Conservation (phyloP, 92 coral and sea anemone genomes). For the Zoanthus sansibaricus region DNA sequence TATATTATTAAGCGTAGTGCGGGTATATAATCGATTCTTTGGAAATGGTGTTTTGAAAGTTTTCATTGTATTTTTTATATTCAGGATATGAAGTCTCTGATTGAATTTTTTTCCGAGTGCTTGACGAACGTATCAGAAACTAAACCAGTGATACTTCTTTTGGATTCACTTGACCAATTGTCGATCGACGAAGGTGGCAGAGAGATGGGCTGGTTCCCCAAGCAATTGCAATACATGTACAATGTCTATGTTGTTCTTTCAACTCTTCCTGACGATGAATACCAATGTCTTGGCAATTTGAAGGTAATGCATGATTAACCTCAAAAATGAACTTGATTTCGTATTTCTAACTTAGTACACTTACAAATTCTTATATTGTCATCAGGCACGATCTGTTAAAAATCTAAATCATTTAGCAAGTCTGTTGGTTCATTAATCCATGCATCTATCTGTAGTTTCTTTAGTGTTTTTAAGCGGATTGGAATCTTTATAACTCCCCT, state of each 20-base stretch:
- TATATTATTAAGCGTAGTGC: too few relatives aligned
- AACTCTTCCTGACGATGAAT: constrained; percentile 89
- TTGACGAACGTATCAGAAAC: constrained; percentile 83
- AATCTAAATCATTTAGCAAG: too few relatives aligned
- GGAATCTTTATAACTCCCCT: too few relatives aligned
- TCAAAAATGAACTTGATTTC: too few relatives aligned
- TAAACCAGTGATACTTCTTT: constrained; percentile 77
- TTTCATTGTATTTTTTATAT: background rate
- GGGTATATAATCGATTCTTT: too few relatives aligned
- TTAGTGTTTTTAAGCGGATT: too few relatives aligned
- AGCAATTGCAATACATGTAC: constrained; percentile 59
- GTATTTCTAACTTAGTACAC: too few relatives aligned
- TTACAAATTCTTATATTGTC: too few relatives aligned
- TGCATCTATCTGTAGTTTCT: too few relatives aligned
- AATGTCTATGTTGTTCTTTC: constrained; percentile 85
- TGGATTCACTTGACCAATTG: constrained; percentile 96
- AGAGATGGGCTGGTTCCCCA: constrained; percentile 92
- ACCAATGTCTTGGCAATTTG: constrained; percentile 83
- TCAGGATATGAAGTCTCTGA: constrained; percentile 90
- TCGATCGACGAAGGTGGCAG: constrained; percentile 97
- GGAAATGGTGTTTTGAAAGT: too few relatives aligned
- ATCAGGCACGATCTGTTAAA: too few relatives aligned
- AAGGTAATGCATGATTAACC: constrained; percentile 59
- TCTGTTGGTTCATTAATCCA: too few relatives aligned
- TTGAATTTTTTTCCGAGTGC: constrained; percentile 80